phyloP scores from a whole-genome alignment of 2,113 vertebrate genomes.

The Corythornis cristatus region DNA sequence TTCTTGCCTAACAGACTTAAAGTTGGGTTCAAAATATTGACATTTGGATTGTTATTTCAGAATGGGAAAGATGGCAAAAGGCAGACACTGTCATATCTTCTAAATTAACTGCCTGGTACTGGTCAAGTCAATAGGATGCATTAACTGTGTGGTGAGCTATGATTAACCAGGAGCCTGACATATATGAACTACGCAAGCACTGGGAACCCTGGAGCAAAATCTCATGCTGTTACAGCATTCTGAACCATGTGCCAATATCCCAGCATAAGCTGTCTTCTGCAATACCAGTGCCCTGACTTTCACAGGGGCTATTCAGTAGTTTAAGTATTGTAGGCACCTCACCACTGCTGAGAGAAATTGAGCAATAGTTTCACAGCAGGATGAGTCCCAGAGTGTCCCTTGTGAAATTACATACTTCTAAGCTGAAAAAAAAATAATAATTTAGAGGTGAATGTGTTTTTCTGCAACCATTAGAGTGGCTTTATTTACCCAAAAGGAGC shows the following conservation, averaged over 20 bases:
- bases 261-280: slow-evolving; percentile 19
- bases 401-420: slow-evolving; percentile 75
- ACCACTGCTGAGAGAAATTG: slow-evolving; percentile 69
- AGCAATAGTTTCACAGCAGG: slow-evolving; percentile 72
- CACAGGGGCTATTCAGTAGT: slow-evolving; percentile 34
- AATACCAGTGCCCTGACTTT: slow-evolving; percentile 32
- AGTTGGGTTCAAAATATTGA: not conserved
- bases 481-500: slow-evolving; percentile 68
- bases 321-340: slow-evolving; percentile 45
- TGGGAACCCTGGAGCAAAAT: slow-evolving; percentile 25
- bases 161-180: slow-evolving; percentile 41
- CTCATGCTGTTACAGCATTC: not conserved
- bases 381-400: slow-evolving; percentile 51
- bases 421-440: slow-evolving; percentile 69
- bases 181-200: not conserved
- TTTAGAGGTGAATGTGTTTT: slow-evolving; percentile 68
- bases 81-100: not conserved
- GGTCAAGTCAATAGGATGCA: not conserved
- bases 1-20: not conserved
- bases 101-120: not conserved
- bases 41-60: not conserved
- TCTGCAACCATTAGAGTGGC: slow-evolving; percentile 38
- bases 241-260: not conserved
- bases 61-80: not conserved
- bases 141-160: slow-evolving; percentile 1